These are phyloP conservation scores for Resseliella maxima DNA, from an alignment of 2,888 invertebrate species.

Conservation along the genomic window DNA sequence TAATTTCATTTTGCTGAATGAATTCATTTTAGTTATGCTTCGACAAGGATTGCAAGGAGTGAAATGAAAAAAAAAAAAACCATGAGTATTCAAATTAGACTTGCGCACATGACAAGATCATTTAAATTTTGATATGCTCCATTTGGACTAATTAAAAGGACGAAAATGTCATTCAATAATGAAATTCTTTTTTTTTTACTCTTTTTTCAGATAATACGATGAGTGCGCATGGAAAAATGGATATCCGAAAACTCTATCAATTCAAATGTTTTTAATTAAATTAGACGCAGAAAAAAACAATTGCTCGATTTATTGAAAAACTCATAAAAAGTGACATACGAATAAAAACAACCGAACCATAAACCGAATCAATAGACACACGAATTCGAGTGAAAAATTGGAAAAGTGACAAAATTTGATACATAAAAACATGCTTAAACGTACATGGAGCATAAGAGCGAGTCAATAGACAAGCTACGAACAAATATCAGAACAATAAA, in stretches of 20 bases:
- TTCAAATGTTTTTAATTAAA: conserved; percentile 15
- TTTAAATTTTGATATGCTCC: conserved; percentile 21
- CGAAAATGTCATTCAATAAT: conserved; percentile 8
- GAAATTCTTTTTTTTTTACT: neutral
- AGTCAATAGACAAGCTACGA: conserved; percentile 34
- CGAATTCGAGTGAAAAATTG: conserved; percentile 33
- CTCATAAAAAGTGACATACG: neutral
- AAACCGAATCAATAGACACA: neutral
- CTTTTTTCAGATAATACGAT: neutral
- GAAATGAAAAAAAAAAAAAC: neutral
- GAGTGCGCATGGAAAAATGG: neutral
- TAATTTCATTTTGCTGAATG: neutral
- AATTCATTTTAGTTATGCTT: too few relatives aligned
- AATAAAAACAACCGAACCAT: neutral
- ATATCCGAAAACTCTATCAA: neutral
- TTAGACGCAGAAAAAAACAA: conserved; percentile 17
- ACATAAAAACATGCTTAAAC: neutral
- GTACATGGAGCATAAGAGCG: neutral
- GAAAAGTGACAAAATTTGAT: conserved; percentile 48
- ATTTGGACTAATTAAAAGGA: neutral
- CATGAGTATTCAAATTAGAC: neutral
- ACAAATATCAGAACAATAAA: conserved; percentile 41
- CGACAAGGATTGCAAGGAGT: too few relatives aligned
- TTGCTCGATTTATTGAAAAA: conserved; percentile 27
- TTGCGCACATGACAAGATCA: neutral